These are phyloP conservation scores for Colinus virginianus DNA, from an alignment of 2,113 vertebrate genomes.

Conservation along the genomic window DNA sequence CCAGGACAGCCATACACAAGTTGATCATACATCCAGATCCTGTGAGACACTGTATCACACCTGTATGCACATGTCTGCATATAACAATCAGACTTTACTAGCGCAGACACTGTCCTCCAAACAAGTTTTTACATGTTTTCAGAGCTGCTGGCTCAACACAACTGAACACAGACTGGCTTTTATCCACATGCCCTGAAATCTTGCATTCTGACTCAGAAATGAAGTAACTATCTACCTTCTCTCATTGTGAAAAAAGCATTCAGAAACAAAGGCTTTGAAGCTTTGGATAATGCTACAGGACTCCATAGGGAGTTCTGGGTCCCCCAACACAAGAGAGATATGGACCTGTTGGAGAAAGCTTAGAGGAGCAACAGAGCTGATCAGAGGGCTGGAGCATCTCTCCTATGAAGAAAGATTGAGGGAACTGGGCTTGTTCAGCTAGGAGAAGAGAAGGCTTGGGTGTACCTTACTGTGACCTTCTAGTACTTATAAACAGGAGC, in stretches of 20 bases:
- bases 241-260: not conserved
- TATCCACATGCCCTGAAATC: not conserved
- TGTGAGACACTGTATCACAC: not conserved
- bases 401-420: no score
- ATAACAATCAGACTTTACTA: not conserved
- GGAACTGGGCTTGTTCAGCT: no score
- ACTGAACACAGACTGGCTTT: fast-evolving
- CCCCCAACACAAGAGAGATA: no score
- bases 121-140: not conserved
- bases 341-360: no score
- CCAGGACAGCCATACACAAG: not conserved
- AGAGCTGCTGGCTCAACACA: not conserved
- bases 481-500: no score
- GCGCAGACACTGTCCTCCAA: not conserved
- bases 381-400: no score
- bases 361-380: no score
- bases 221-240: not conserved
- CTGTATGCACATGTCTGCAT: not conserved
- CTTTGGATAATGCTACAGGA: not conserved
- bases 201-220: not conserved
- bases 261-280: not conserved
- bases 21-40: not conserved
- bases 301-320: not conserved
- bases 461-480: no score
- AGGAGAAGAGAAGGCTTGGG: no score